phyloP scores from a whole-genome alignment of 2,113 vertebrate species.

The Callaeas wilsoni region DNA sequence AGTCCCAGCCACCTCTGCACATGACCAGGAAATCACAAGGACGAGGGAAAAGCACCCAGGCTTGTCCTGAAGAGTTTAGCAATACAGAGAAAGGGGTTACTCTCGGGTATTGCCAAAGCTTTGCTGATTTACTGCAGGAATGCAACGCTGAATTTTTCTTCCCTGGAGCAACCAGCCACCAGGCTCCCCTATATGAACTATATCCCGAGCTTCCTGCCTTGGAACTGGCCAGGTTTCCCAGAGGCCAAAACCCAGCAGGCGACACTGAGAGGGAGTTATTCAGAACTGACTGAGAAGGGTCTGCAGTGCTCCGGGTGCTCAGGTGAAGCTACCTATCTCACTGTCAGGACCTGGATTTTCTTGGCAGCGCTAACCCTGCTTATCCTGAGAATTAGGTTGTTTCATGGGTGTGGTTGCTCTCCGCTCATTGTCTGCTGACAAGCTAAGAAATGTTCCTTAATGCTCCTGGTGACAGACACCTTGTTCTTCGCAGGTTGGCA shows the following conservation, averaged over 20 bases:
- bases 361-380: not conserved
- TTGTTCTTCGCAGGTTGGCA: conserved; percentile 73
- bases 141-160: not conserved
- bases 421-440: not conserved
- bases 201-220: not conserved
- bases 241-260: not conserved
- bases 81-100: not conserved
- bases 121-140: not conserved
- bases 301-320: not conserved
- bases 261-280: not conserved
- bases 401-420: not conserved
- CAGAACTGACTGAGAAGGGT: not conserved
- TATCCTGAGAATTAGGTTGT: not conserved
- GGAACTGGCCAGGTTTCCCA: not conserved
- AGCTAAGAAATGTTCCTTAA: not conserved
- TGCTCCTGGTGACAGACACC: not conserved
- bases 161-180: not conserved
- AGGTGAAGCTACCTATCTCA: not conserved
- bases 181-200: not conserved
- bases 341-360: not conserved
- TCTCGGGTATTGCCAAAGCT: not conserved
- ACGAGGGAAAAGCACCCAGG: not conserved
- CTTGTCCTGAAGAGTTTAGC: not conserved
- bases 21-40: not conserved
- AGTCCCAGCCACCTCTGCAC: not conserved